These are phyloP conservation scores for Cyanoliseus patagonus DNA, from an alignment of 2,113 vertebrate genomes.

Conservation along the genomic window DNA sequence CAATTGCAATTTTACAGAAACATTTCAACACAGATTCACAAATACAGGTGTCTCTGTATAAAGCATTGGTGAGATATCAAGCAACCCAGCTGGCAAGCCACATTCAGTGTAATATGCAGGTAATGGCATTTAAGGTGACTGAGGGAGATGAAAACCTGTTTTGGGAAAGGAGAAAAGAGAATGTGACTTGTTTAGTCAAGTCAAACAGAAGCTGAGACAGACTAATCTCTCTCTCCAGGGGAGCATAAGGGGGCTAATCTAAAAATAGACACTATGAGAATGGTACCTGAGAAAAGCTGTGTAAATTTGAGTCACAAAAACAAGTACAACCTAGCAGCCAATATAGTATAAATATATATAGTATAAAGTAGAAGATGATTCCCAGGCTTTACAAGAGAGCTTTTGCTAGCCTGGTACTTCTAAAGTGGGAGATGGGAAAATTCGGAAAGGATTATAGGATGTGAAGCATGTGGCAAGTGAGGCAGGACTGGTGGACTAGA, in stretches of 20 bases:
- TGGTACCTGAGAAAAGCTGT: neutral
- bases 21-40: neutral
- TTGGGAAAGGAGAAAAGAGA: neutral
- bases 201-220: neutral
- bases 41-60: neutral
- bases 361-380: neutral
- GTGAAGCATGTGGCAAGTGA: neutral
- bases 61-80: neutral
- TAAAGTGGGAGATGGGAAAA: neutral
- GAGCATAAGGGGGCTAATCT: neutral
- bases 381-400: neutral
- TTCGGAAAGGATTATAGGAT: neutral
- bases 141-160: neutral
- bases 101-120: fast-evolving
- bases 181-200: neutral
- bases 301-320: neutral
- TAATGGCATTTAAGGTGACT: neutral
- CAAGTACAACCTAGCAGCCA: neutral
- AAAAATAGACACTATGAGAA: neutral
- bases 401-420: neutral
- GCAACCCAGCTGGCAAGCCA: neutral
- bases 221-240: neutral
- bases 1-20: neutral
- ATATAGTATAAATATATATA: neutral
- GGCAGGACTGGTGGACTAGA: neutral